Evolutionary conservation across 2,888 invertebrate genomes (phyloP), one percentile per base, ranked within the genome.

Genomic region (Drosophila atripex): DNA sequence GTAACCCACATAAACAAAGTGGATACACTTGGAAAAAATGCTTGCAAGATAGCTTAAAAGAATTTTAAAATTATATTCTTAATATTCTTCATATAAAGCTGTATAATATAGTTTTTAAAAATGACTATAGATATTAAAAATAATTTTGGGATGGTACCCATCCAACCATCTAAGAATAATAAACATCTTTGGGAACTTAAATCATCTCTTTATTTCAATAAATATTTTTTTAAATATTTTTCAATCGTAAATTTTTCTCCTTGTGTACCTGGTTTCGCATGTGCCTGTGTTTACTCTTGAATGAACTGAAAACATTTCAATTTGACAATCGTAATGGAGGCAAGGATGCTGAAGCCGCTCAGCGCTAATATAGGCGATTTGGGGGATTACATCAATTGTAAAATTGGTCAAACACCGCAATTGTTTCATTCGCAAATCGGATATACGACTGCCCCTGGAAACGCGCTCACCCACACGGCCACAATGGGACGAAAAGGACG

Each of bases 361-460:
- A 64, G 69, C 74, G 75, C 87, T 86, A 87, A 88, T 85, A 80
- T 85, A 70, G 82, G 80, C 77, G 77, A 86, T 88, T 84, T 87
- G 73, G 49, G 72, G 88, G 88, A 90, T 90, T 90, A 89, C 88
- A 85, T 82, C 87, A 87, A 88, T 89, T 89, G 89, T 86, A 78
- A 82, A 87, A 86, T 86, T 86, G 85, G 85, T 86, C 87, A 89
- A 91, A 90, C 82, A 90, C 85, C 88, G 73, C 90, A 91, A 90
- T 90, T 90, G 90, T 91, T 88, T 90, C 89, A 89, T 88, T 78
- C 23, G 86, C 84, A 89, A 91, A 91, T 91, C 89, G 91, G 89
- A 90, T 91, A 88, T 86, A 64, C 53, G 68, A 77, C 87, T 87
- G 86, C 76, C 63, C 82, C 64, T 64, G 66, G 61, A 59, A 43